Percentiles rank a stretch among this genome's conserved stretches.
Evolutionary conservation across 2,113 vertebrate genomes (phyloP).

Genomic region (Microcebus lehilahytsara): DNA sequence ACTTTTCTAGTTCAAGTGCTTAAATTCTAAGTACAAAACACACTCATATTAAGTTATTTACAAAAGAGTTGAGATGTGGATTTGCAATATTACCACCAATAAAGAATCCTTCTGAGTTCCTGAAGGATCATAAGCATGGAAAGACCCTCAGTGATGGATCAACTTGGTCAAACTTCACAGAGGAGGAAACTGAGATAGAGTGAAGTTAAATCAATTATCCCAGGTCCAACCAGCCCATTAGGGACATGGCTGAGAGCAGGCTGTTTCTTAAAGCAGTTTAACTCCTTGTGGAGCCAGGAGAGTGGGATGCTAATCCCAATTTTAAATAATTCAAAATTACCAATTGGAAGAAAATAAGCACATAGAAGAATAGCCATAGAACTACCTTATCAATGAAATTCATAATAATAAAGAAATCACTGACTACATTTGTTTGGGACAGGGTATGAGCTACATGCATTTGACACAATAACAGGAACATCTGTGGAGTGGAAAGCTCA

Average conservation of each 20-base stretch:
- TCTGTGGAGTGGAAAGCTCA: not conserved
- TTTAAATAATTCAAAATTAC: slow-evolving; percentile 37
- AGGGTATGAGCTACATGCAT: not conserved
- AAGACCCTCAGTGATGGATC: not conserved
- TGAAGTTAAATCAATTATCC: not conserved
- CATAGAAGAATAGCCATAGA: not conserved
- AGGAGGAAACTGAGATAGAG: not conserved
- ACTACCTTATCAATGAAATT: not conserved
- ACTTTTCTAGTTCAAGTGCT: not conserved
- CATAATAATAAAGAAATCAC: not conserved
- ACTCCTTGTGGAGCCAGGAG: not conserved
- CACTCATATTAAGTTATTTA: not conserved
- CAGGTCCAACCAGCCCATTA: not conserved
- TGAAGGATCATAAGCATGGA: not conserved
- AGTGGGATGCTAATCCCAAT: not conserved
- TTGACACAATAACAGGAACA: not conserved
- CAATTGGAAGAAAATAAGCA: slow-evolving; percentile 22
- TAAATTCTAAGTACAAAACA: not conserved
- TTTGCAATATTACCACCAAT: not conserved
- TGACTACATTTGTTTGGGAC: not conserved
- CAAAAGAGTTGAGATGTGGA: not conserved
- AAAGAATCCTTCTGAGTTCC: not conserved
- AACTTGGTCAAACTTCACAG: not conserved
- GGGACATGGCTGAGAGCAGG: not conserved
- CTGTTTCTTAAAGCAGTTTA: not conserved